Base-by-base conservation (phyloP, 2,888 invertebrate species). In the Ferdinandea cuprea region DNA sequence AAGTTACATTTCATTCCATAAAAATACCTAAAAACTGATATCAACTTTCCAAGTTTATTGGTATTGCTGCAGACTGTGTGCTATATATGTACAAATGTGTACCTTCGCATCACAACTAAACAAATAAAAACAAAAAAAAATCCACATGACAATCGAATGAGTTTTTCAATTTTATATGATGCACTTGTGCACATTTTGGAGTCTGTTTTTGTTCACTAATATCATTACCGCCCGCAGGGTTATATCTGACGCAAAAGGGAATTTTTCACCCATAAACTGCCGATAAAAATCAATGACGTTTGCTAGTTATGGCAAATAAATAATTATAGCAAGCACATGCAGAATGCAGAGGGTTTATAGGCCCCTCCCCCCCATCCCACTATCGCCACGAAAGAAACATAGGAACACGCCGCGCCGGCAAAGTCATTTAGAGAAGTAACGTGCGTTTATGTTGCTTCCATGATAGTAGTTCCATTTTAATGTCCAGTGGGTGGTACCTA, bases 271-370 rank as follows among this genome's bases (percentile, higher is more conserved):
- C 56, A 78, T 71, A 77, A 77, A 78, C 9, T 42, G 28, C 13
- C 46, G 58, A 78, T 78, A 65, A 78, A 78, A 78, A 71, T 71
- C 78, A 77, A 71, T 77, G 78, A 71, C 42, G 58, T 48, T 78
- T 35, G 78, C 71, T 65, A 37, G 71, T 63, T 71, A 78, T 78
- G 58, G 65, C 50, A 50, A 58, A 78, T 71, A 78, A 78, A 71
- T 78, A 65, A 71, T 78, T 71, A 71, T 71, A 40, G 56, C 71
- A 63, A 56, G 9, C 28, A 28, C 46, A 61, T 13, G 21, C 2
- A 15, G 37, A 13, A 13, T 1, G 13, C 17, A 4, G 6, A 46
- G 4, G 13, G 15, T 30, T 17, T 15, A 35, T 35, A 11, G 35
- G 3, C 9, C 11, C 21, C 13, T 28, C 30, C 11, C 21, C 7